Evolutionary conservation across 2,888 invertebrate genomes (phyloP), one percentile per base, ranked within the genome.

Genomic region (Lymantria dispar): DNA sequence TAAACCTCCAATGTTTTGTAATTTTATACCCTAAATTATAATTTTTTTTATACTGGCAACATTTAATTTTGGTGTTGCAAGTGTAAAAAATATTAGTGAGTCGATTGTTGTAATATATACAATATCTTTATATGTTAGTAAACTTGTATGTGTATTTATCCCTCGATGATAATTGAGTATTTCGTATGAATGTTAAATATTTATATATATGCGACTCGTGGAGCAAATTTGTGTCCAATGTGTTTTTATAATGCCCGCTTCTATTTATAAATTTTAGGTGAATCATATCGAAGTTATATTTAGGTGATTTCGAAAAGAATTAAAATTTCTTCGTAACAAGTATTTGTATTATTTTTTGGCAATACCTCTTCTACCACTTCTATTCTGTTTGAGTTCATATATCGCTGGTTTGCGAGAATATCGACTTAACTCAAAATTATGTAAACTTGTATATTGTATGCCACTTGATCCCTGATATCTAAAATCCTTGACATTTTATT

Each of bases 261-360:
- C 72, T 87, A 83, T 74, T n/a, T 80, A 73, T 81, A 78, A 74
- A 75, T 64, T 62, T 55, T 82, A 83, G 83, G 80, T 77, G 78
- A 85, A 83, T 81, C 89, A 90, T 90, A 90, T 90, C 89, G 89
- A 84, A 83, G 79, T 85, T 84, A 76, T 67, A 78, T 72, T 83
- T 88, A 89, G 84, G 80, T 84, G 82, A 83, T 80, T 87, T 82
- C 78, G 76, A 78, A 85, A 80, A 80, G 82, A 83, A 90, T 87
- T 85, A 88, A 88, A 89, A 80, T 83, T 85, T 85, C 87, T 85
- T 86, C 80, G 72, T 78, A 75, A 70, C 47, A 42, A 9, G 57
- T 7, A 7, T 45, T 55, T 58, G 63, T 74, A 73, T 77, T 63
- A 68, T 74, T 69, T 47, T 22, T 33, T n/a, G 15, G n/a, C 3